These are phyloP conservation scores for Aplodontia rufa DNA, from an alignment of 2,113 vertebrate genomes.

Conservation along the genomic window DNA sequence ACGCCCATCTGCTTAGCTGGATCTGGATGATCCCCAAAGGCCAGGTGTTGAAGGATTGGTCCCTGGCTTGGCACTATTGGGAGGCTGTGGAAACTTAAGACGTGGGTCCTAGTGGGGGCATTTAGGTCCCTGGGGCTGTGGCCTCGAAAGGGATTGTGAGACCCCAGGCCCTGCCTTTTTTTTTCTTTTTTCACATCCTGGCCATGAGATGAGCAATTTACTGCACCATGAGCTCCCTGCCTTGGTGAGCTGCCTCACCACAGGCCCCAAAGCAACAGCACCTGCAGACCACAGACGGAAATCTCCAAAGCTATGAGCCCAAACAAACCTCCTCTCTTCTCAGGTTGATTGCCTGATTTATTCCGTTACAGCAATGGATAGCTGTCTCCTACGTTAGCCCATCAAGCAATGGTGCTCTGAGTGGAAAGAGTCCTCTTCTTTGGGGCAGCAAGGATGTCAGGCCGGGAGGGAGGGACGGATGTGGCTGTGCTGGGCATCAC, in stretches of 20 bases:
- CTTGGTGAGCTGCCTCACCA: not conserved
- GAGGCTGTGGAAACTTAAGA: not conserved
- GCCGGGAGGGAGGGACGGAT: not conserved
- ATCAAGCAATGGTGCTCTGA: not conserved
- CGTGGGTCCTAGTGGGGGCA: not conserved
- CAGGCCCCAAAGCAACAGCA: not conserved
- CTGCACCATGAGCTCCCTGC: not conserved
- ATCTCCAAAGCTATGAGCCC: not conserved
- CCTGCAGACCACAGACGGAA: not conserved
- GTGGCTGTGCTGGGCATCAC: not conserved
- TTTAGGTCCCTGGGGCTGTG: not conserved
- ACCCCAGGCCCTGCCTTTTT: too few species aligned
- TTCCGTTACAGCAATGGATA: not conserved
- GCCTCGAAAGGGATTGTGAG: too few species aligned
- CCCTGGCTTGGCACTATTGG: too few species aligned
- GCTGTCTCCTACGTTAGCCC: not conserved
- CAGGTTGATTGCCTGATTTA: not conserved
- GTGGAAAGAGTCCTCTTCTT: not conserved
- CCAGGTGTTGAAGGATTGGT: not conserved
- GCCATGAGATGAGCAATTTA: not conserved
- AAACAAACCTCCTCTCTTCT: not conserved
- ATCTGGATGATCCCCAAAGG: not conserved
- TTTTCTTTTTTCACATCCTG: not conserved
- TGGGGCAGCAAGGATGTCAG: not conserved
- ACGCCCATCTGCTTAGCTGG: not conserved